phyloP scores from a whole-genome alignment of 2,113 vertebrate genomes.

The Callocephalon fimbriatum region DNA sequence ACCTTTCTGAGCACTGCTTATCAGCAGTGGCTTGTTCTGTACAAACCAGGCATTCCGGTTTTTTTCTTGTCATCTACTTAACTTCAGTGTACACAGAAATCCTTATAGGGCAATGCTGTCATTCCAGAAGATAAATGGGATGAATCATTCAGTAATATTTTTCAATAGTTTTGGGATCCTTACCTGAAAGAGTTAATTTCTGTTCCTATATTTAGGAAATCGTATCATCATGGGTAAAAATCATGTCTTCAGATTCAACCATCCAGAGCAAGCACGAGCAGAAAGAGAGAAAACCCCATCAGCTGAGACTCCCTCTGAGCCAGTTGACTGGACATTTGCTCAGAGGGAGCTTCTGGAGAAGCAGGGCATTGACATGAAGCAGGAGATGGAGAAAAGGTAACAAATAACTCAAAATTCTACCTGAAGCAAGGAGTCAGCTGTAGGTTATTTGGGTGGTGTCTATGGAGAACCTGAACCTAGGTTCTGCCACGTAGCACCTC shows the following conservation, averaged over 20 bases:
- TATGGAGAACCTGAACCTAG: not conserved
- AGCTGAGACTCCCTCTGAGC: slow-evolving; percentile 97
- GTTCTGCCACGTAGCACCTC: not conserved
- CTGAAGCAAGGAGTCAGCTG: not conserved
- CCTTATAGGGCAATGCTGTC: not conserved
- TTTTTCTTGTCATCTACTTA: not conserved
- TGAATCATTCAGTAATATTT: not conserved
- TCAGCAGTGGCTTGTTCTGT: not conserved
- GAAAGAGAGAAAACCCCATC: slow-evolving; percentile 96
- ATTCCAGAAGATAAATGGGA: not conserved
- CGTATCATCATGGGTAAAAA: slow-evolving; percentile 99
- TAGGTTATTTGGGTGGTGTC: not conserved
- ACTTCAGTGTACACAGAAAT: not conserved
- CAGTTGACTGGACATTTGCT: slow-evolving; percentile 98
- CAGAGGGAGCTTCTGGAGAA: slow-evolving; percentile 97
- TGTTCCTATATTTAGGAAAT: slow-evolving; percentile 81
- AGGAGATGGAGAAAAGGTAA: slow-evolving; percentile 99
- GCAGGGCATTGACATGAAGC: slow-evolving; percentile 99
- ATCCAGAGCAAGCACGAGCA: slow-evolving; percentile 96
- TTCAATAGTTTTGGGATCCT: not conserved
- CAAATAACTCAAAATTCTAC: not conserved
- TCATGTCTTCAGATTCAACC: slow-evolving; percentile 98
- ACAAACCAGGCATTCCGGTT: not conserved
- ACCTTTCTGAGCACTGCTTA: not conserved
- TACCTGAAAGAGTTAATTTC: not conserved